Evolutionary conservation across 2,888 invertebrate species (phyloP).

Genomic region (Tolmerus cingulatus): DNA sequence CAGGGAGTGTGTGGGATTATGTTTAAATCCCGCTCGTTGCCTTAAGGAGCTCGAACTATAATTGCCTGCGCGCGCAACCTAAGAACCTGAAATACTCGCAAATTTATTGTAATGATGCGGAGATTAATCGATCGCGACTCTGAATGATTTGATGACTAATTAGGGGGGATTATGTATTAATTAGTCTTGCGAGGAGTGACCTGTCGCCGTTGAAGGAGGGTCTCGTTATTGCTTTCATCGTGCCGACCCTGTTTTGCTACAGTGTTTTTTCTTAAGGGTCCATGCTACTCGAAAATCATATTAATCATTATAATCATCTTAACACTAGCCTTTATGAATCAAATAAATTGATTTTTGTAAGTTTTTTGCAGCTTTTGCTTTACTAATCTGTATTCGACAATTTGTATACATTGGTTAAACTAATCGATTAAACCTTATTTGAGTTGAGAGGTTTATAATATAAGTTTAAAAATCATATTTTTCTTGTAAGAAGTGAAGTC

Average conservation of each 20-base stretch:
- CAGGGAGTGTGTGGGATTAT: conserved; percentile 35
- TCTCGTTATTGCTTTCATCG: not conserved
- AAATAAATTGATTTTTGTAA: too few species aligned
- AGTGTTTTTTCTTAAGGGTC: not conserved
- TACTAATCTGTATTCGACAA: too few species aligned
- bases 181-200: conserved; percentile 27
- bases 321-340: not conserved
- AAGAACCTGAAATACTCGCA: conserved; percentile 31
- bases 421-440: too few species aligned
- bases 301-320: not conserved
- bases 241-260: not conserved
- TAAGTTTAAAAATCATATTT: too few species aligned
- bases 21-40: conserved; percentile 18
- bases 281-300: not conserved
- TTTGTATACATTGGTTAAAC: too few species aligned
- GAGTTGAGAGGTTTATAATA: too few species aligned
- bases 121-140: conserved; percentile 38
- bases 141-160: conserved; percentile 43
- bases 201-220: not conserved
- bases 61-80: conserved; percentile 29
- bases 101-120: conserved; percentile 39
- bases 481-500: too few species aligned
- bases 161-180: conserved; percentile 42
- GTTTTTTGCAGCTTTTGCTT: too few species aligned
- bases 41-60: conserved; percentile 3